Percentiles rank a stretch among this genome's conserved stretches.
These are phyloP conservation scores for Hemicrepidius hirtus DNA, from an alignment of 2,888 invertebrate genomes.

Conservation along the genomic window DNA sequence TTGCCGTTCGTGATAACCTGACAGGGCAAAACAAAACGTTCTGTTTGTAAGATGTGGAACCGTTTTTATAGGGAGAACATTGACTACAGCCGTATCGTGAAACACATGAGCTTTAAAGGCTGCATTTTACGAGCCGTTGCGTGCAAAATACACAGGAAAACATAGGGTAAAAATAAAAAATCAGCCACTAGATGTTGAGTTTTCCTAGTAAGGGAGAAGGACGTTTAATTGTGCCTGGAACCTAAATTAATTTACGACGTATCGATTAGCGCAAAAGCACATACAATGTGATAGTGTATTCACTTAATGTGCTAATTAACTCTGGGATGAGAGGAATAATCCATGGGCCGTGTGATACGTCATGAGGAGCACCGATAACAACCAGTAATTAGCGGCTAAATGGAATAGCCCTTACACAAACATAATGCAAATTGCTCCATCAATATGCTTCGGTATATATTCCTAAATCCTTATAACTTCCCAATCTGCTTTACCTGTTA, in stretches of 20 bases:
- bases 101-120: conserved; percentile 32
- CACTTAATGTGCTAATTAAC: conserved; percentile 54
- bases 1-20: conserved; percentile 42
- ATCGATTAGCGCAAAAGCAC: conserved; percentile 42
- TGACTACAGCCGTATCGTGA: conserved; percentile 33
- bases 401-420: conserved; percentile 51
- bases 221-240: conserved; percentile 34
- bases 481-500: background rate
- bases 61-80: conserved; percentile 43
- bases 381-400: conserved; percentile 52
- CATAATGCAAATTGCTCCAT: conserved; percentile 53
- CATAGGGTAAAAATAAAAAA: conserved; percentile 21
- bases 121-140: conserved; percentile 43
- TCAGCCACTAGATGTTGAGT: background rate
- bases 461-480: conserved; percentile 10
- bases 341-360: conserved; percentile 51
- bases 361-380: conserved; percentile 53
- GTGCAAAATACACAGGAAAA: conserved; percentile 38
- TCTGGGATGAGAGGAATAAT: conserved; percentile 51
- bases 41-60: conserved; percentile 42
- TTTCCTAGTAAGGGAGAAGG: conserved; percentile 18
- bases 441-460: conserved; percentile 42
- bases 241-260: conserved; percentile 46
- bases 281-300: conserved; percentile 52
- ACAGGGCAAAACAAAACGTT: conserved; percentile 41